phyloP scores from a whole-genome alignment of 2,797 vertebrate genomes.

The Aplochiton taeniatus region DNA sequence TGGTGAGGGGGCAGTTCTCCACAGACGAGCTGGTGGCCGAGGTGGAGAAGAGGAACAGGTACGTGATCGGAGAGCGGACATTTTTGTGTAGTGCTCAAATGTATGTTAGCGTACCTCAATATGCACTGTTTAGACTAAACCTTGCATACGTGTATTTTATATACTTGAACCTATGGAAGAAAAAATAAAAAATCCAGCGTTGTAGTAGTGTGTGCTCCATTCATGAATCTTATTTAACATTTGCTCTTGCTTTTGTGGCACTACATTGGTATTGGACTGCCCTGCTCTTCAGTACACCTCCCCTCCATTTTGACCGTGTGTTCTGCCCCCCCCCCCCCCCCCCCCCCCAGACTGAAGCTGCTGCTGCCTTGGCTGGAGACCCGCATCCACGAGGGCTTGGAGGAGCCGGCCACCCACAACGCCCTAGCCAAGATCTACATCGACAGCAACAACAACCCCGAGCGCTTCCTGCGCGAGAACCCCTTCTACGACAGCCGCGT shows the following conservation, averaged over 20 bases:
- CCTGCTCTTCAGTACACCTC: not conserved
- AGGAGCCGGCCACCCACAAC: constrained; percentile 93
- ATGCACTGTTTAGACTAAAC: too few relatives aligned
- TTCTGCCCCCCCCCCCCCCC: too few relatives aligned
- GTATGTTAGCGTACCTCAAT: too few relatives aligned
- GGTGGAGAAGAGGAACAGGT: constrained; percentile 96
- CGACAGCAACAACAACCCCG: constrained; percentile 92
- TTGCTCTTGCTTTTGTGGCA: too few relatives aligned
- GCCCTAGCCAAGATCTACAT: constrained; percentile 95
- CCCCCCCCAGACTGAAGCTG: constrained; percentile 85
- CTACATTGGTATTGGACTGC: not conserved
- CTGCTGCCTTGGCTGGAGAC: constrained; percentile 93
- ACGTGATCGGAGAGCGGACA: constrained; percentile 15
- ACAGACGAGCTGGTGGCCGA: constrained; percentile 95
- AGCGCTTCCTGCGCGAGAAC: constrained; percentile 90
- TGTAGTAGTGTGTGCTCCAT: too few relatives aligned
- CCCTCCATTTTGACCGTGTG: not conserved
- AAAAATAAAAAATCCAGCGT: too few relatives aligned
- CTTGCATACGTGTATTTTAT: too few relatives aligned
- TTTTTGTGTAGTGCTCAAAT: too few relatives aligned
- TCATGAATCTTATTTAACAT: too few relatives aligned
- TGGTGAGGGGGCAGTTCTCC: constrained; percentile 96
- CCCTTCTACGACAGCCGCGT: constrained; percentile 90
- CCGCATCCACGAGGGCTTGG: constrained; percentile 90
- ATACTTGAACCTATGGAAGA: too few relatives aligned